These are phyloP conservation scores for Tachuris rubrigastra DNA, from an alignment of 2,113 vertebrate species.

Conservation along the genomic window DNA sequence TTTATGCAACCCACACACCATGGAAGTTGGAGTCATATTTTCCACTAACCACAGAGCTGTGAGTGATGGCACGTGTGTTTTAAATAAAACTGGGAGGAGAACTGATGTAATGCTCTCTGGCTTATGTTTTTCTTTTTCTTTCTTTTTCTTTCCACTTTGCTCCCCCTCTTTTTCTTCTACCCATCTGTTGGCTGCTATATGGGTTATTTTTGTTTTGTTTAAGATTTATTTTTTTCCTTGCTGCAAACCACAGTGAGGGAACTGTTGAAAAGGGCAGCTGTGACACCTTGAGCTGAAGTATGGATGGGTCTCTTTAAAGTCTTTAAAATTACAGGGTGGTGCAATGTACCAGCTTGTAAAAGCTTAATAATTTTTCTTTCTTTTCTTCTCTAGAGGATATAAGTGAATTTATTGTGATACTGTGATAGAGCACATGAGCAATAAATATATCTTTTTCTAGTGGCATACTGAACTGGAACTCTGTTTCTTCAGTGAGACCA, in stretches of 20 bases:
- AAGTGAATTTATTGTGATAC: background rate
- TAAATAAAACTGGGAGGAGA: constrained; percentile 61
- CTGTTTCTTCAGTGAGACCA: constrained; percentile 1
- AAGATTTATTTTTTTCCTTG: background rate
- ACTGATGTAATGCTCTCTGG: constrained; percentile 65
- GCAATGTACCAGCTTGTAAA: background rate
- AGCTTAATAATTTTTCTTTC: background rate
- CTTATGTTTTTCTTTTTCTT: background rate
- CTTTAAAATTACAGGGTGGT: background rate
- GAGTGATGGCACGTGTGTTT: constrained; percentile 70
- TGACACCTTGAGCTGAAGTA: background rate
- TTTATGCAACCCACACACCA: constrained; percentile 32
- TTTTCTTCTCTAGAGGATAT: background rate
- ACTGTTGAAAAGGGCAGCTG: background rate
- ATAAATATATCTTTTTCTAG: background rate
- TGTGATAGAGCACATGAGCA: background rate
- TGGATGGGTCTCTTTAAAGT: background rate
- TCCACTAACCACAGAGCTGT: constrained; percentile 68
- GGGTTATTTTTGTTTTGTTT: background rate
- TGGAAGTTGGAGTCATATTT: constrained; percentile 68
- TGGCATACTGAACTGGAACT: background rate
- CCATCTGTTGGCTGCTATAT: background rate
- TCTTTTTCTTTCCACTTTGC: background rate
- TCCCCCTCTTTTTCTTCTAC: background rate
- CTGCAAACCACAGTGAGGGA: background rate